Percentiles rank a stretch among this genome's conserved stretches.
Conservation (phyloP, 2,888 invertebrate species). For the Phrixothrix hirtus region DNA sequence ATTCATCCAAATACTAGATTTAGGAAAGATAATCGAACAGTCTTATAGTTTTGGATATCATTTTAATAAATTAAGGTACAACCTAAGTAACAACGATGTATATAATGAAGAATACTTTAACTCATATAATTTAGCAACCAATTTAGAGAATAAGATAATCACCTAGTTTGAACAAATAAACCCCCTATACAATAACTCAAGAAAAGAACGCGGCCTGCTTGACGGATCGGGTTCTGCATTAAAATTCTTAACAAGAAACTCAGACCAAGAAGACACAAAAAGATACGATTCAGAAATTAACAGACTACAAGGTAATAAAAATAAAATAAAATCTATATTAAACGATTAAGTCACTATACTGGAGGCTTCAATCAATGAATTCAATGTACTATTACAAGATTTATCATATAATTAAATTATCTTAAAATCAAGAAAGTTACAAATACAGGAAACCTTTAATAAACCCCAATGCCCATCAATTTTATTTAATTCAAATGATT, state of each 20-base stretch:
- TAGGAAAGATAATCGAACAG: neutral
- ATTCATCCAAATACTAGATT: neutral
- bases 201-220: neutral
- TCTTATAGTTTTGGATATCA: neutral
- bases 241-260: neutral
- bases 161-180: neutral
- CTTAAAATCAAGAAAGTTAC: slow-evolving; percentile 1
- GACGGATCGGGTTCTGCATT: neutral
- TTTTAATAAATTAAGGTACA: neutral
- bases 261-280: neutral
- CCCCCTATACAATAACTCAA: neutral
- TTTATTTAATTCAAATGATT: slow-evolving; percentile 6
- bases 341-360: neutral
- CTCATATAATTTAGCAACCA: neutral
- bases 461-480: neutral
- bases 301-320: neutral
- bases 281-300: slow-evolving; percentile 1
- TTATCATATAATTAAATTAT: slow-evolving; percentile 2
- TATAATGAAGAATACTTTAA: neutral
- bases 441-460: neutral
- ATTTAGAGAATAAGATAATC: slow-evolving; percentile 1
- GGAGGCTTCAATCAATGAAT: neutral
- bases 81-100: too few relatives aligned
- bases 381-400: neutral
- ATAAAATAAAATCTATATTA: neutral